Evolutionary conservation across 1,140 invertebrate species (phyloP).

Genomic region (Neodiprion virginianus): DNA sequence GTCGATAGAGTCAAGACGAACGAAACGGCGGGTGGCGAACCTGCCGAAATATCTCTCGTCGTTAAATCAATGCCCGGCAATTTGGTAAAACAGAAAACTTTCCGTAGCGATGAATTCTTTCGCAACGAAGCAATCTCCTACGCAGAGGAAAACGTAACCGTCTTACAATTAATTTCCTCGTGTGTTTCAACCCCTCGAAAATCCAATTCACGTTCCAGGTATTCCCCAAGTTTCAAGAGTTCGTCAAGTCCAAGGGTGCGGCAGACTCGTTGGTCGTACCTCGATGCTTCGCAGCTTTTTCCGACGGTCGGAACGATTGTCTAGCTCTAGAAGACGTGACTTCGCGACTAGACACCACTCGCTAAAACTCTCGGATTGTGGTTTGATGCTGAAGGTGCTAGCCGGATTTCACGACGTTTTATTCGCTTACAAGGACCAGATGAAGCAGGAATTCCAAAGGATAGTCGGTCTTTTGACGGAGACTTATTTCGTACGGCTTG

Average conservation of each 20-base stretch:
- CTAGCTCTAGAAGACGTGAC: conserved; percentile 71
- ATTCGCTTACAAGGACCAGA: conserved; percentile 71
- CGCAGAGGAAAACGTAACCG: conserved; percentile 56
- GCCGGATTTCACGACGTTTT: conserved; percentile 74
- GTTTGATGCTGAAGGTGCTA: conserved; percentile 64
- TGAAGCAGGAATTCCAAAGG: conserved; percentile 64
- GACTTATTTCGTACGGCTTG: conserved; percentile 72
- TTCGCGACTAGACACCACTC: conserved; percentile 59
- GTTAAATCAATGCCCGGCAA: conserved; percentile 71
- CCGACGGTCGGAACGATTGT: conserved; percentile 71
- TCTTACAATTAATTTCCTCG: conserved; percentile 52
- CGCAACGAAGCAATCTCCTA: conserved; percentile 74
- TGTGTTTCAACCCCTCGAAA: conserved; percentile 19
- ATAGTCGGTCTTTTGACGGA: conserved; percentile 55
- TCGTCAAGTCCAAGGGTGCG: conserved; percentile 40
- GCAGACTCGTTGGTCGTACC: conserved; percentile 39
- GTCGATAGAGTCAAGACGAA: conserved; percentile 65
- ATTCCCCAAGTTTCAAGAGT: conserved; percentile 44
- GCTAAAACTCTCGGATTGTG: conserved; percentile 61
- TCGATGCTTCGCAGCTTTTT: conserved; percentile 61
- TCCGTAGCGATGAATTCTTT: conserved; percentile 72
- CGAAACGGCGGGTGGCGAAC: conserved; percentile 44
- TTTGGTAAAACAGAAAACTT: conserved; percentile 67
- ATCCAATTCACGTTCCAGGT: conserved; percentile 32
- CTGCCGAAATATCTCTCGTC: conserved; percentile 59